Base-by-base conservation (phyloP, 30 jellyfish, hydroid and myxozoan genomes). In the Turritopsis rubra region DNA sequence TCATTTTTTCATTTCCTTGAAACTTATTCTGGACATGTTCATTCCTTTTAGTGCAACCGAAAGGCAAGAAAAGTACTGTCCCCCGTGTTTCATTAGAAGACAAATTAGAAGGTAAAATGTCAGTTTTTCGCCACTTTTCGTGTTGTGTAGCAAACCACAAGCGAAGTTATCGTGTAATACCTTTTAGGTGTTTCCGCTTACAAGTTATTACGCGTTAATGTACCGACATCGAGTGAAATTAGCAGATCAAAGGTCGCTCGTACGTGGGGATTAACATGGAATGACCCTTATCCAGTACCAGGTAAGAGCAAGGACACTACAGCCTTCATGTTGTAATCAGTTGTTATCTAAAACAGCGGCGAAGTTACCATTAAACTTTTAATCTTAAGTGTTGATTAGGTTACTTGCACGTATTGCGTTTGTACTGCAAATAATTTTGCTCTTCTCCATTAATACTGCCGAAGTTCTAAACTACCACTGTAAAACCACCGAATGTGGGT, bases 241-340 rank as follows among this genome's bases (percentile, higher is more conserved):
- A 41, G 60, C 13, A 41, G 13, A 41, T 77, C 85, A 29, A 29
- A 53, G 28, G 72, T 77, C 19, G 71, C 85, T 3, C 41, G 28
- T n/a, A 77, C 85, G 1, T 77, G 85, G 85, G 85, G 85, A 26
- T 66, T n/a, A 8, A 77, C 85, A 19, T 77, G 85, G 85, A 52
- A 77, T 24, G 71, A 77, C 71, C 73, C 71, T 7, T 16, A 53
- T n/a, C 85, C 85, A 25, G 27, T 26, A 22, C 60, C 60, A 72
- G 31, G 31, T 53, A 41, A 72, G 52, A 31, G 31, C 18, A 16
- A 1, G 1, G 20, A 16, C 52, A 1, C 5, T 68, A 16, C 28
- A 68, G 5, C 8, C 30, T 68, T 68, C 28, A 22, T 68, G 31
- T 72, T 72, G 52, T 26, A 72, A n/a, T n/a, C n/a, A n/a, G n/a